phyloP scores from a whole-genome alignment of 2,113 vertebrate species.

The Rhizomys pruinosus region DNA sequence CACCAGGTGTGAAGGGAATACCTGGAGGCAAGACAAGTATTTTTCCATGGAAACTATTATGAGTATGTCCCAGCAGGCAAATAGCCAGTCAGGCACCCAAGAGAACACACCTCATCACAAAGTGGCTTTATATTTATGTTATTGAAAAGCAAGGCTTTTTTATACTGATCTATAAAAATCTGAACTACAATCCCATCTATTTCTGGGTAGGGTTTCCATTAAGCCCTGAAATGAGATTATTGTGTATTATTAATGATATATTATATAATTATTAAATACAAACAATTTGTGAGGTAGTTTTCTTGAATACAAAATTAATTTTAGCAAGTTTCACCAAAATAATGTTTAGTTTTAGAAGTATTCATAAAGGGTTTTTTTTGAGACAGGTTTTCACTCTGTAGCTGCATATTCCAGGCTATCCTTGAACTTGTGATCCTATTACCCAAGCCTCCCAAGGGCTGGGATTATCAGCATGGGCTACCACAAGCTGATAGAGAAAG shows the following conservation, averaged over 20 bases:
- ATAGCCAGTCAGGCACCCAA: not conserved
- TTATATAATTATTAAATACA: not conserved
- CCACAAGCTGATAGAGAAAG: not conserved
- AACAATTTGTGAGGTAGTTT: not conserved
- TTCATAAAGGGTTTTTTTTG: not conserved
- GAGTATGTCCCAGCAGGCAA: not conserved
- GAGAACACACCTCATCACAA: not conserved
- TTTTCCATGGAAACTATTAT: slow-evolving; percentile 41
- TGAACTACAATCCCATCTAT: not conserved
- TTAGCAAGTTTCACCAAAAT: not conserved
- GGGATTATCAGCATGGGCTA: not conserved
- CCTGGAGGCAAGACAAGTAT: slow-evolving; percentile 2
- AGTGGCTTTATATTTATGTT: not conserved
- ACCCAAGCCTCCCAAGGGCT: not conserved
- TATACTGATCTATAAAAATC: not conserved
- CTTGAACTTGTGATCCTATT: not conserved
- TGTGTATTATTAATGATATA: not conserved
- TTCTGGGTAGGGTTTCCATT: not conserved
- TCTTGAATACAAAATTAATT: slow-evolving; percentile 1
- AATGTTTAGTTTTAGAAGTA: slow-evolving; percentile 11
- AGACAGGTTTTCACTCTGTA: not conserved
- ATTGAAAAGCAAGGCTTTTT: not conserved
- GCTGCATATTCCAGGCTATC: not conserved
- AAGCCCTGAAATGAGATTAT: not conserved
- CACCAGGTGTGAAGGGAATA: slow-evolving; percentile 31